Percentiles rank a stretch among this genome's conserved stretches.
Evolutionary conservation across 2,113 vertebrate species (phyloP).

Genomic region (Apistogramma diplotaenia): DNA sequence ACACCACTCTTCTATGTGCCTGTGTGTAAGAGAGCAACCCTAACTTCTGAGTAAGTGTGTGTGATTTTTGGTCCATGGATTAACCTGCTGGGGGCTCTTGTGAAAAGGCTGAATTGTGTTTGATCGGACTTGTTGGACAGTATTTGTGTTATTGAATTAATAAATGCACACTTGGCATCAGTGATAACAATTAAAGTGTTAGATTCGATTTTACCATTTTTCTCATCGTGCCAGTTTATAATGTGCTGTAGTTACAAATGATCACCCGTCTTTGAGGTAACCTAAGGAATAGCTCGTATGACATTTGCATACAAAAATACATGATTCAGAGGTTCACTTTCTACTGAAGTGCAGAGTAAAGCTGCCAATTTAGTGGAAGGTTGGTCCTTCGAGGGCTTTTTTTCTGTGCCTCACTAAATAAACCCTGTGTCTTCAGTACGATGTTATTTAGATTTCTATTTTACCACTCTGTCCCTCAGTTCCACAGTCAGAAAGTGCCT

Average conservation of each 20-base stretch:
- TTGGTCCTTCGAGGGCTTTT: neutral
- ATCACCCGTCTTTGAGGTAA: neutral
- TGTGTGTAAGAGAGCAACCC: neutral
- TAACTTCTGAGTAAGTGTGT: neutral
- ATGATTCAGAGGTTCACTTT: neutral
- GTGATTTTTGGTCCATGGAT: neutral
- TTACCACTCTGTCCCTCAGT: neutral
- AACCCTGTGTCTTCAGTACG: neutral
- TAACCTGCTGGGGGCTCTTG: neutral
- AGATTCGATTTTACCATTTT: neutral
- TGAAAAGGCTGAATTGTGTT: neutral
- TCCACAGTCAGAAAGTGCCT: constrained; percentile 28
- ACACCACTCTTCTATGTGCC: neutral
- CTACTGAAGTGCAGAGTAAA: neutral
- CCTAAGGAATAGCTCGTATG: neutral
- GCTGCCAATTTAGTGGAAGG: neutral
- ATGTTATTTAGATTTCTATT: neutral
- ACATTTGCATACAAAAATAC: neutral
- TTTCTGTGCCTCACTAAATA: neutral
- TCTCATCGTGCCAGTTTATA: no score
- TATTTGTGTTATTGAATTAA: neutral
- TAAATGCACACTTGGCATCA: neutral
- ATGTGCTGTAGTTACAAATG: no score
- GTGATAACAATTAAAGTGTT: neutral
- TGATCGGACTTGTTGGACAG: neutral